Conservation (phyloP, 2,113 vertebrate species). For the Menidia beryllina region DNA sequence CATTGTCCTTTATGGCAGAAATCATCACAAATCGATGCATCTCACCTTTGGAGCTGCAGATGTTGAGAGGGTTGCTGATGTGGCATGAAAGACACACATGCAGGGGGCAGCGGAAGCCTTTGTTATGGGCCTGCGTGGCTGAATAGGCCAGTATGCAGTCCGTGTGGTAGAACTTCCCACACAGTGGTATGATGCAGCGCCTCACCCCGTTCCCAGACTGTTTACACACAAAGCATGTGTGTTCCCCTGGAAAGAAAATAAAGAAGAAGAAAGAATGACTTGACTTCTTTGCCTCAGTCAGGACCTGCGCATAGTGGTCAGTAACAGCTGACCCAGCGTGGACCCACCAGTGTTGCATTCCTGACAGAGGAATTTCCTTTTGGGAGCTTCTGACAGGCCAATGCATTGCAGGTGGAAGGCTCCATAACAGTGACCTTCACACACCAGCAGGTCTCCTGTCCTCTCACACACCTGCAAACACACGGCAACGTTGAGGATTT, state of each 20-base stretch:
- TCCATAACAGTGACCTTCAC: conserved; percentile 97
- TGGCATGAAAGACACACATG: conserved; percentile 96
- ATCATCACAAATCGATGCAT: background rate
- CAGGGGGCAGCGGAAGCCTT: conserved; percentile 94
- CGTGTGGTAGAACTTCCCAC: conserved; percentile 96
- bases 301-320: background rate
- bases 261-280: background rate
- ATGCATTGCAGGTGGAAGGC: conserved; percentile 97
- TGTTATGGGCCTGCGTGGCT: conserved; percentile 89
- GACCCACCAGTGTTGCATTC: conserved; percentile 92
- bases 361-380: conserved; percentile 92
- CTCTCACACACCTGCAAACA: conserved; percentile 91
- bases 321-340: background rate
- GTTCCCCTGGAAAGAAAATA: conserved; percentile 82
- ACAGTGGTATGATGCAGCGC: conserved; percentile 93
- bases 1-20: background rate
- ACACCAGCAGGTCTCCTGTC: conserved; percentile 91
- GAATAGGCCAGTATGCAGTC: conserved; percentile 89
- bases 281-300: background rate
- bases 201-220: conserved; percentile 88
- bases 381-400: conserved; percentile 89
- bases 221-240: conserved; percentile 96
- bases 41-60: conserved; percentile 92
- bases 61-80: conserved; percentile 90
- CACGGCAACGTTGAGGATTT: background rate